Evolutionary conservation across 1,140 invertebrate species (phyloP), one percentile per base, ranked within the genome.

Genomic region (Spodoptera frugiperda): DNA sequence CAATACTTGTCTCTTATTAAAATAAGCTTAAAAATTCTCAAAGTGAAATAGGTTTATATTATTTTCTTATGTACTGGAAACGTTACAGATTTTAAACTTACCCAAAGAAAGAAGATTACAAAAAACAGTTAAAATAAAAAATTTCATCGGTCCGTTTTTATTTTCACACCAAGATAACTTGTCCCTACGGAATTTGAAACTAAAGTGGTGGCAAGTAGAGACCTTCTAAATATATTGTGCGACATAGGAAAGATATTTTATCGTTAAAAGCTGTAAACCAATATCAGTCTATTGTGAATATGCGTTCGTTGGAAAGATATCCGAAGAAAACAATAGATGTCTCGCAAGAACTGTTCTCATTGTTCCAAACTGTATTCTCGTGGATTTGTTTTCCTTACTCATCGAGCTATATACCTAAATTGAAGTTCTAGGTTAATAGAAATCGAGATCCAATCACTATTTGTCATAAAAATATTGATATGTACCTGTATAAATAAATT

Each of bases 231-330:
- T 63, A 78, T 72, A 59, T 44, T 21, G 25, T 49, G 14, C 10
- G 33, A 15, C 39, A 63, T 17, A 19, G 65, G 10, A 39, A 61
- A 75, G 72, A 72, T 72, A 80, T 82, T 85, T 84, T 86, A 84
- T 87, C 82, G 75, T 44, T 76, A 78, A 82, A 80, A 82, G 77
- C 76, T 83, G 78, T 86, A 86, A 88, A 86, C 76, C 81, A 84
- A 84, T 90, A 89, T 88, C 82, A 71, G 72, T 67, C 83, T 83
- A 87, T 89, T 89, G 87, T 90, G 61, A 83, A 82, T 76, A 83
- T 84, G 77, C 72, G 70, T 70, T 84, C 77, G 59, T 70, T 81
- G 84, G 87, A 89, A 88, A 86, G 82, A 83, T 86, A 89, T 88
- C 86, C 65, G 21, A 70, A 74, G 82, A 79, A 86, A 88, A 91